Evolutionary conservation across 2,888 invertebrate species (phyloP), one percentile per base, ranked within the genome.

Genomic region (Philereme transversata): DNA sequence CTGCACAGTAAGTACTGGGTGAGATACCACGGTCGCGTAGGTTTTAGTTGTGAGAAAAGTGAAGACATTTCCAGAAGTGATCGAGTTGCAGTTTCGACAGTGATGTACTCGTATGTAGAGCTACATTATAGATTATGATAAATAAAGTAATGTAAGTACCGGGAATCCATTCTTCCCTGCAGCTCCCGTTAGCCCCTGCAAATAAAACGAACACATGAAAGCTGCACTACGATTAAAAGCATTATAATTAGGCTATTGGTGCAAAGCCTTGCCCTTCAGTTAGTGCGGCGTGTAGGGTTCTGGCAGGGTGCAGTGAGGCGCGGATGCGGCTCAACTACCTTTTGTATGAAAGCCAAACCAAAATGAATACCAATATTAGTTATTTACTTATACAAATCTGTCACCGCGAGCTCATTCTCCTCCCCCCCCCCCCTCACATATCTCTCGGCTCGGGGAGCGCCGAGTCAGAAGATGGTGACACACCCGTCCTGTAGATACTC

Each of bases 131-230:
- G 5, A 40, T 5, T 40, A 40, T 46, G 3, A 44, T 8, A 44
- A 47, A 53, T 52, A 38, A 55, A 56, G 47, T 44, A 50, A 63
- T 51, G 33, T 90, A 93, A 74, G 71, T 90, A 97, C 97, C 95
- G 97, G 97, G 94, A 97, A 97, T 93, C 97, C 97, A 88, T 96
- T 97, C 93, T 96, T 97, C 87, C 97, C 97, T 77, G 96, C 94
- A 81, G 96, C 94, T 85, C 97, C 97, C 86, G 95, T 93, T 80
- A 95, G 91, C 84, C 97, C 97, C 97, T 97, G 95, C 75, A 84
- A 93, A 75, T 63, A 57, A 71, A 82, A 84, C 74, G 60, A 74
- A 78, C 69, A 69, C 83, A 64, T 57, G 57, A 53, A 45, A 61
- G 60, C 63, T 35, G 57, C 10, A 44, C 22, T 11, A 49, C 52